These are phyloP conservation scores for Anthoscopus minutus DNA, from an alignment of 2,113 vertebrate genomes.

Conservation along the genomic window DNA sequence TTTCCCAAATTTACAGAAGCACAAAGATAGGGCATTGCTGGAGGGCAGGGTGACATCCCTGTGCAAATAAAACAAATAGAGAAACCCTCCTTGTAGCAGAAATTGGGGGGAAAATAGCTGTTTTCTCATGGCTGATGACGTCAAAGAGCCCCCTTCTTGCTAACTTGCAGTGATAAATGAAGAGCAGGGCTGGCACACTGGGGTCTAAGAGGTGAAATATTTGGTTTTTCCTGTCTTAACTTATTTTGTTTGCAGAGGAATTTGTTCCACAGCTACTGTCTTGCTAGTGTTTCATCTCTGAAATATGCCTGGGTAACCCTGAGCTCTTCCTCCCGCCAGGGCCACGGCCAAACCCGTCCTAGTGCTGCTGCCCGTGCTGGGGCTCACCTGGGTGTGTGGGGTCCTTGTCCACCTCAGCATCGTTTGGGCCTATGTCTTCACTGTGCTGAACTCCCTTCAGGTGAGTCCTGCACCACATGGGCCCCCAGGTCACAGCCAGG, in stretches of 20 bases:
- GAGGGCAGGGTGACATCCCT: slow-evolving; percentile 61
- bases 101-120: neutral
- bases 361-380: slow-evolving; percentile 85
- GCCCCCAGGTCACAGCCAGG: neutral
- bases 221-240: neutral
- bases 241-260: slow-evolving; percentile 1
- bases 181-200: neutral
- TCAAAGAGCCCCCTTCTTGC: slow-evolving; percentile 6
- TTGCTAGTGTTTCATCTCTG: neutral
- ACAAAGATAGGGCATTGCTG: slow-evolving; percentile 20
- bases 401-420: slow-evolving; percentile 84
- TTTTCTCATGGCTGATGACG: slow-evolving; percentile 25
- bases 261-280: neutral
- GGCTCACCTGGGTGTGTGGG: slow-evolving; percentile 89
- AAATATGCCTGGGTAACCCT: neutral
- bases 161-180: neutral
- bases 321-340: slow-evolving; percentile 62
- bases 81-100: neutral
- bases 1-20: slow-evolving; percentile 31
- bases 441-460: slow-evolving; percentile 87
- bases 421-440: slow-evolving; percentile 79
- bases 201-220: neutral
- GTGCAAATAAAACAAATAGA: slow-evolving; percentile 24
- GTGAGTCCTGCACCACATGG: slow-evolving; percentile 43
- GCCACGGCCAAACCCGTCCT: slow-evolving; percentile 82